Evolutionary conservation across 2,797 vertebrate genomes (phyloP).

Genomic region (Lagocephalus sceleratus): DNA sequence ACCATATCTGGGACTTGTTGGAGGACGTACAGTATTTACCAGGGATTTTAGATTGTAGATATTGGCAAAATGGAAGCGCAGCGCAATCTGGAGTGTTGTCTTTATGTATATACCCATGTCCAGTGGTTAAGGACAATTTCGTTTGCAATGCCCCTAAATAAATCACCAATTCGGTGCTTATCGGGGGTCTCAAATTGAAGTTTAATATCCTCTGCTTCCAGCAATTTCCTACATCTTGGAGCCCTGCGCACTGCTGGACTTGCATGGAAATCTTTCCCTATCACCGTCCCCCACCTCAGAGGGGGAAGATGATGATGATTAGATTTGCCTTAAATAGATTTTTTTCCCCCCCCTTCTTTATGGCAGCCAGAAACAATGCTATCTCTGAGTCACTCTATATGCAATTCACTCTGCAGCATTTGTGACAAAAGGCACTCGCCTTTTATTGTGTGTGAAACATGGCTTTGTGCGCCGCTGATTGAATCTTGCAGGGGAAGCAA

Average conservation of each 20-base stretch:
- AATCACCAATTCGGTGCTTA: slow-evolving; percentile 67
- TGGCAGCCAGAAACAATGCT: slow-evolving; percentile 74
- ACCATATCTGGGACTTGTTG: slow-evolving; percentile 42
- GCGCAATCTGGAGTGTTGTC: slow-evolving; percentile 36
- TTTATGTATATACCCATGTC: slow-evolving; percentile 63
- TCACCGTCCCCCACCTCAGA: slow-evolving; percentile 66
- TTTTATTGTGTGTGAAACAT: slow-evolving; percentile 65
- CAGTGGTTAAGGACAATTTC: slow-evolving; percentile 62
- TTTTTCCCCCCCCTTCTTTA: too few species aligned
- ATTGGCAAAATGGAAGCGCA: slow-evolving; percentile 41
- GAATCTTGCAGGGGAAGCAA: slow-evolving; percentile 69
- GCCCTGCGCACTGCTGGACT: slow-evolving; percentile 44
- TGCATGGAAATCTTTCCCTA: slow-evolving; percentile 69
- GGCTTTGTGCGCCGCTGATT: slow-evolving; percentile 68
- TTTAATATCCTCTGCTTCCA: slow-evolving; percentile 70
- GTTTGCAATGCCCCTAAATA: slow-evolving; percentile 66
- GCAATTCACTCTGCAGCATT: slow-evolving; percentile 63
- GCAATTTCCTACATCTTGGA: slow-evolving; percentile 70
- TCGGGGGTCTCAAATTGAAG: slow-evolving; percentile 71
- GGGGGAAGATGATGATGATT: slow-evolving; percentile 75
- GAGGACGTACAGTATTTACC: slow-evolving; percentile 50
- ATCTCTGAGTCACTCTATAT: slow-evolving; percentile 70
- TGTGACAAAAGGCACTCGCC: slow-evolving; percentile 67
- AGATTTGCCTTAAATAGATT: slow-evolving; percentile 77
- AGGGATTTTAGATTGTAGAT: slow-evolving; percentile 46